Percentiles rank a stretch among this genome's conserved stretches.
phyloP scores from a whole-genome alignment of 1,140 invertebrate species.

The Drosophila miranda region DNA sequence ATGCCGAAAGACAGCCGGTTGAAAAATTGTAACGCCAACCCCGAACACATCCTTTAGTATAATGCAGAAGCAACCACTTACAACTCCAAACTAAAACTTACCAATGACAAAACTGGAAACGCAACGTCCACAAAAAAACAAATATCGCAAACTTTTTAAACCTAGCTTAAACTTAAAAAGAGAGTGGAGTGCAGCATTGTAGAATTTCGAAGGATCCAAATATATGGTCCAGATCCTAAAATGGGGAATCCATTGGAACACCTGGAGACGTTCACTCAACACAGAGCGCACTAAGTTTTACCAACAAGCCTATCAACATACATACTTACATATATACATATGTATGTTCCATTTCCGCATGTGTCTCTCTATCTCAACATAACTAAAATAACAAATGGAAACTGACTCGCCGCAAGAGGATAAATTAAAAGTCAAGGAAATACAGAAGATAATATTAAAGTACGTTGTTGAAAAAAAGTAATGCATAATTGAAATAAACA shows the following conservation, averaged over 20 bases:
- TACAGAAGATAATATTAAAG: slow-evolving; percentile 32
- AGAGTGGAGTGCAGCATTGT: slow-evolving; percentile 25
- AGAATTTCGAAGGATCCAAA: slow-evolving; percentile 11
- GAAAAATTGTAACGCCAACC: slow-evolving; percentile 37
- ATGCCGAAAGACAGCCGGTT: slow-evolving; percentile 21
- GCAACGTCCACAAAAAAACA: slow-evolving; percentile 60
- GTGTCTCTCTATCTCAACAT: slow-evolving; percentile 27
- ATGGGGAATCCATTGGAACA: slow-evolving; percentile 12
- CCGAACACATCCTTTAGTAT: slow-evolving; percentile 20
- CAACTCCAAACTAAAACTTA: slow-evolving; percentile 36
- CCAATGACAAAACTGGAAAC: slow-evolving; percentile 64
- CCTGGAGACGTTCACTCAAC: slow-evolving; percentile 21
- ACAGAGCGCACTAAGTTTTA: slow-evolving; percentile 52
- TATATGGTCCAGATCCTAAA: slow-evolving; percentile 31
- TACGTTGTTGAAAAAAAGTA: slow-evolving; percentile 53
- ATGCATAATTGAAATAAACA: slow-evolving; percentile 38
- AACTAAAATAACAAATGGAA: slow-evolving; percentile 34
- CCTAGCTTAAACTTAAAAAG: slow-evolving; percentile 38
- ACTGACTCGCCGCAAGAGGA: slow-evolving; percentile 11
- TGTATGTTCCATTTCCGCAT: slow-evolving; percentile 29
- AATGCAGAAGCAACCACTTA: slow-evolving; percentile 21
- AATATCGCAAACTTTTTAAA: slow-evolving; percentile 50
- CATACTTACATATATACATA: neutral
- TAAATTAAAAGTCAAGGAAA: slow-evolving; percentile 23
- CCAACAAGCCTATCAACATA: slow-evolving; percentile 30